Evolutionary conservation across 64 coral and sea anemone genomes (phyloP), one percentile per base, ranked within the genome.

Genomic region (Montipora cactus): DNA sequence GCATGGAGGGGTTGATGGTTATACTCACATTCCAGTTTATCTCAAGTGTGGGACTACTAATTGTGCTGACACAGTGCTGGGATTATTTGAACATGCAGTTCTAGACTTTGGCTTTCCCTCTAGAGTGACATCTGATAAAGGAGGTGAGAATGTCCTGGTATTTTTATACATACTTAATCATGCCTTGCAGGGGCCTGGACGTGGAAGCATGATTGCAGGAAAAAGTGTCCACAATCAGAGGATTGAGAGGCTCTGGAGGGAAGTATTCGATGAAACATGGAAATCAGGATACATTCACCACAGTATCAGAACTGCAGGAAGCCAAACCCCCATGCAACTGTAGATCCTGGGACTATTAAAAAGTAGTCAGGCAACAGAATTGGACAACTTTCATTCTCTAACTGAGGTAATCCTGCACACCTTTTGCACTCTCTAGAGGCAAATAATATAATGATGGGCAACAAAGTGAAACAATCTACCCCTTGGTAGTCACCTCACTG

Each of bases 261-360:
- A 74, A 20, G n/a, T 74, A 8, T 74, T 74, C 21, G 71, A 74
- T 74, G 71, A 74, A 74, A 23, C 19, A 21, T 74, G 71, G 71
- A 74, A 74, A 28, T 74, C 71, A 74, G 71, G 71, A 9, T 74
- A 74, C 71, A 74, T 74, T 74, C 71, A 7, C 71, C 71, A 74
- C 71, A 74, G n/a, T 21, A 74, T 74, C 71, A 74, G 71, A 74
- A 74, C 71, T 74, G 71, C 71, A 23, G 71, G 71, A 74, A 74
- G 71, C 71, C 71, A 28, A 74, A 74, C 71, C 4, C 71, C 71
- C 21, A 74, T 74, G 71, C 71, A 74, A 74, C 71, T 18, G 19
- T 57, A 2, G 6, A 57, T 57, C 53, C 53, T 57, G 19, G 66
- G 66, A 69, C 66, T 69, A 69, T 69, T 69, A 2, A 69, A 69